Percentiles rank a stretch among this genome's conserved stretches.
These are phyloP conservation scores for Ranitomeya imitator DNA, from an alignment of 2,113 vertebrate species.

Conservation along the genomic window DNA sequence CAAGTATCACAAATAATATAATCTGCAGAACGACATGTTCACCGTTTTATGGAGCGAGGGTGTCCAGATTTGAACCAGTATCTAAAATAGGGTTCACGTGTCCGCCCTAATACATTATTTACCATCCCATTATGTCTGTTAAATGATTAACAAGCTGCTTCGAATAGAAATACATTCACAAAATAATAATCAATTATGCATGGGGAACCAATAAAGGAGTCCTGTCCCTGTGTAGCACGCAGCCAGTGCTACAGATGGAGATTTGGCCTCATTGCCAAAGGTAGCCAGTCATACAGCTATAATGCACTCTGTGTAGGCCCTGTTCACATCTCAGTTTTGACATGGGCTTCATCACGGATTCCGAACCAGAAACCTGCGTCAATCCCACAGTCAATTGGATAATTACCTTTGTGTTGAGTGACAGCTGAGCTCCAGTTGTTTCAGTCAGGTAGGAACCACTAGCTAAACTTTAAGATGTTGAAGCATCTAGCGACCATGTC, in stretches of 20 bases:
- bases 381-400: no score
- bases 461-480: no score
- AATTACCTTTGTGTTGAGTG: no score
- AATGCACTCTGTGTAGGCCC: no score
- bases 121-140: neutral
- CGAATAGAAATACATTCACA: neutral
- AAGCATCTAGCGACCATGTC: no score
- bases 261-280: neutral
- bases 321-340: no score
- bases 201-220: neutral
- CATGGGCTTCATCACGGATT: no score
- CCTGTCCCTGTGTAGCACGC: neutral
- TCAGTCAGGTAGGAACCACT: no score
- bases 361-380: no score
- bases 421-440: no score
- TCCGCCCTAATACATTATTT: neutral
- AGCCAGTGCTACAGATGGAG: neutral
- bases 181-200: neutral
- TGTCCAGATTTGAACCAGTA: neutral
- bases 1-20: neutral
- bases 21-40: neutral
- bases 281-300: no score
- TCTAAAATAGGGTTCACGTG: neutral
- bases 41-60: neutral
- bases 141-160: constrained; percentile 8